A percentile compares a stretch with the other conserved stretches of the same genome.
These are phyloP conservation scores for Lasiurus borealis DNA, from an alignment of 2,113 vertebrate genomes.

Conservation along the genomic window DNA sequence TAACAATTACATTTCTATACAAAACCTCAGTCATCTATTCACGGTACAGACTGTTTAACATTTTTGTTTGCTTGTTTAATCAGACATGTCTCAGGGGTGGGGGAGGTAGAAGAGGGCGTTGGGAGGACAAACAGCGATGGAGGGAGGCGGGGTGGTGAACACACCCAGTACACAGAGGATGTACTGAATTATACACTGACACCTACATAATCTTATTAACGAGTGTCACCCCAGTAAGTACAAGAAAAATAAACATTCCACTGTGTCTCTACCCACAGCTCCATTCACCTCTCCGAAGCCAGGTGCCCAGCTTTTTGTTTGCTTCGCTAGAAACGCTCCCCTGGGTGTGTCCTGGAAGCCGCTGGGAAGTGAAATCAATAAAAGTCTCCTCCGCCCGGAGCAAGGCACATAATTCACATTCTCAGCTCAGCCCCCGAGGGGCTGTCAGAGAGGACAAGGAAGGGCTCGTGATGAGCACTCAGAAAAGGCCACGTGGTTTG, in stretches of 20 bases:
- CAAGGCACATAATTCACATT: background rate
- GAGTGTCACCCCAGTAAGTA: background rate
- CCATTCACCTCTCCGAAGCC: background rate
- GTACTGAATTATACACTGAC: background rate
- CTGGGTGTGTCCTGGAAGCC: background rate
- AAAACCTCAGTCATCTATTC: background rate
- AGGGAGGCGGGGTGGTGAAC: background rate
- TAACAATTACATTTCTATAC: background rate
- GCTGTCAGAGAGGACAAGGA: background rate
- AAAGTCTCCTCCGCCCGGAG: background rate
- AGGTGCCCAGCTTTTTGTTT: background rate
- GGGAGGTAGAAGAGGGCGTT: background rate
- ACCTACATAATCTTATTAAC: background rate
- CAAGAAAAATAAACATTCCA: background rate
- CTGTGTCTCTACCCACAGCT: background rate
- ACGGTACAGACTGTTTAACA: background rate
- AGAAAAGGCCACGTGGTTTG: background rate
- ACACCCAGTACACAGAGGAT: background rate
- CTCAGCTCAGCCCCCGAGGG: background rate
- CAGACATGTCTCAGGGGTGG: background rate
- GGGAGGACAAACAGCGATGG: background rate
- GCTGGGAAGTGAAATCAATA: conserved; percentile 29
- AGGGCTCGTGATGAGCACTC: background rate
- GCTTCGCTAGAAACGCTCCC: background rate
- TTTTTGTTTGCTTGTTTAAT: background rate